A percentile compares a stretch with the other conserved stretches of the same genome.
Conservation (phyloP, 2,113 vertebrate species). For the Gymnogyps californianus region DNA sequence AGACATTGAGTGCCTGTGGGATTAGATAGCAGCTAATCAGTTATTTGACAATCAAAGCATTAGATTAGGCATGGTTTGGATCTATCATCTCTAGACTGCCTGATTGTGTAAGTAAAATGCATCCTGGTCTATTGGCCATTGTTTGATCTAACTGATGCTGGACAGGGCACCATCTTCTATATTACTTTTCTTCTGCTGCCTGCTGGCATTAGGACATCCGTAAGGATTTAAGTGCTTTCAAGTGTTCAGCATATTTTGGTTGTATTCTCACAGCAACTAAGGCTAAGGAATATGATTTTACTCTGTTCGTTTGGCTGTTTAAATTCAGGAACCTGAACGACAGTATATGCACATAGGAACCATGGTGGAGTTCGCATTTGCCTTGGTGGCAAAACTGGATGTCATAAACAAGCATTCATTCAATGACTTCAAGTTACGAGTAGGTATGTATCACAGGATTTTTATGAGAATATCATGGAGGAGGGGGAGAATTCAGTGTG, state of each 20-base stretch:
- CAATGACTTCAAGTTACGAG: slow-evolving; percentile 96
- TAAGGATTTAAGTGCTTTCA: background rate
- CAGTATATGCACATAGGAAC: slow-evolving; percentile 97
- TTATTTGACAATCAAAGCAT: background rate
- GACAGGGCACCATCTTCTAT: background rate
- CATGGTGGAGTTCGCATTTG: slow-evolving; percentile 97
- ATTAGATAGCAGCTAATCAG: background rate
- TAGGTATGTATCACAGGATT: slow-evolving; percentile 79
- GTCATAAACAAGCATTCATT: slow-evolving; percentile 98
- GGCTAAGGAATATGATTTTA: background rate
- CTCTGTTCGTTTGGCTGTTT: background rate
- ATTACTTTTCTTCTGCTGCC: background rate
- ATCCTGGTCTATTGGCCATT: background rate
- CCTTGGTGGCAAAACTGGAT: slow-evolving; percentile 92
- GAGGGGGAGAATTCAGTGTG: background rate
- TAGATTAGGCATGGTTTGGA: background rate
- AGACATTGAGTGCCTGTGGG: background rate
- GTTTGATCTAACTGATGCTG: background rate
- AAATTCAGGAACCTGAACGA: slow-evolving; percentile 87
- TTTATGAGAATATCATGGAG: background rate
- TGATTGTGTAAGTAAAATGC: background rate
- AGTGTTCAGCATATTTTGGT: background rate
- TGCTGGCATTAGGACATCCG: background rate
- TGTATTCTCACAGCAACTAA: background rate
- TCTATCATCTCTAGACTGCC: background rate